Conservation (phyloP, 2,113 vertebrate species). For the Nycticryphes semicollaris region DNA sequence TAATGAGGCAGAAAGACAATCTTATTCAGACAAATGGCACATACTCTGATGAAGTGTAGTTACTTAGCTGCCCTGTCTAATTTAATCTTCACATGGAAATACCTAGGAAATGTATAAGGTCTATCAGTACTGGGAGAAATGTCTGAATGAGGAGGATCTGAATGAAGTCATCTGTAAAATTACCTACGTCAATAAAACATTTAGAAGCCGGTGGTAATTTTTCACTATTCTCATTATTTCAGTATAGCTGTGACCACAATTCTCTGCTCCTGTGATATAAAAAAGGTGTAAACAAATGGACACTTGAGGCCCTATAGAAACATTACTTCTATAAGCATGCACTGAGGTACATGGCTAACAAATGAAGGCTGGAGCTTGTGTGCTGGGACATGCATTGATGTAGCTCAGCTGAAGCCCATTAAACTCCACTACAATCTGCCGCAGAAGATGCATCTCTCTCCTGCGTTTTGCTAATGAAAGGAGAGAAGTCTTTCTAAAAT, state of each 20-base stretch:
- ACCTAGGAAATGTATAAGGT: not conserved
- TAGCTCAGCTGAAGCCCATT: not conserved
- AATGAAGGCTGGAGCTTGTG: not conserved
- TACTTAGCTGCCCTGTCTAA: not conserved
- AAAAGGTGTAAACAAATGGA: not conserved
- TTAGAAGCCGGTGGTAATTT: not conserved
- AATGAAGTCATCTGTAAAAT: not conserved
- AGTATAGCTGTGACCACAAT: not conserved
- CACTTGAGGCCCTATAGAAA: not conserved
- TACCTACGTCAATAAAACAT: not conserved
- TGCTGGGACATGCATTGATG: not conserved
- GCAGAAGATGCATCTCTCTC: not conserved
- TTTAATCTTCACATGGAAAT: not conserved
- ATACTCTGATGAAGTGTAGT: rapidly evolving
- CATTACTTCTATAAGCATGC: not conserved
- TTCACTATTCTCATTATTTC: not conserved
- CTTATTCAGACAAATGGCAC: not conserved
- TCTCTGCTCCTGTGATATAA: not conserved
- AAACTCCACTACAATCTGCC: not conserved
- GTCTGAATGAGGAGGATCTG: not conserved
- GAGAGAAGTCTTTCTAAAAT: not conserved
- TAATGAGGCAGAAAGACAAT: not conserved
- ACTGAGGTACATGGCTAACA: not conserved
- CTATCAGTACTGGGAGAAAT: not conserved
- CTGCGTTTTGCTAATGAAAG: not conserved